phyloP scores from a whole-genome alignment of 1,140 invertebrate species.

The Megalonaias nervosa region DNA sequence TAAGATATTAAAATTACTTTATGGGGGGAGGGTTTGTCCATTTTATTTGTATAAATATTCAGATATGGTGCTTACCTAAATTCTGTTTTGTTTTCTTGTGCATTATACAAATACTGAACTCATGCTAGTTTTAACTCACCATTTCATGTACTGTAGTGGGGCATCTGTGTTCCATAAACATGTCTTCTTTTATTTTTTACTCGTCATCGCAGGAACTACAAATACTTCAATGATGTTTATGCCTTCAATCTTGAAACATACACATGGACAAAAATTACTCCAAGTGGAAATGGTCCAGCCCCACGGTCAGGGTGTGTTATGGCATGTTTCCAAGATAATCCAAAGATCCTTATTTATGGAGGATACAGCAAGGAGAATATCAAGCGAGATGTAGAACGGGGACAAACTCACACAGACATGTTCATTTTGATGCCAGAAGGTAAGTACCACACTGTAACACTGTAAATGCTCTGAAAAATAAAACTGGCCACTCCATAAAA shows the following conservation, averaged over 20 bases:
- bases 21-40: too few species aligned
- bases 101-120: neutral
- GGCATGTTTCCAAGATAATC: slow-evolving; percentile 75
- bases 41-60: too few species aligned
- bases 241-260: slow-evolving; percentile 87
- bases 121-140: neutral
- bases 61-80: too few species aligned
- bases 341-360: slow-evolving; percentile 85
- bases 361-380: slow-evolving; percentile 88
- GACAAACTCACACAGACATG: slow-evolving; percentile 86
- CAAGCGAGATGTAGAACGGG: slow-evolving; percentile 87
- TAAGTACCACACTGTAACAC: slow-evolving; percentile 70
- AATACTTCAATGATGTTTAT: slow-evolving; percentile 92
- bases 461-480: too few species aligned
- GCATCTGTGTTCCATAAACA: too few species aligned
- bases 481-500: too few species aligned
- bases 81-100: neutral
- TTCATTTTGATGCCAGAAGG: slow-evolving; percentile 82
- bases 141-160: neutral
- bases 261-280: slow-evolving; percentile 84
- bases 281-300: slow-evolving; percentile 69
- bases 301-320: slow-evolving; percentile 81
- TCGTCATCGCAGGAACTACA: slow-evolving; percentile 78
- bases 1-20: too few species aligned
- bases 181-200: neutral